Evolutionary conservation across 2,113 vertebrate genomes (phyloP).

Genomic region (Dasypus novemcinctus): DNA sequence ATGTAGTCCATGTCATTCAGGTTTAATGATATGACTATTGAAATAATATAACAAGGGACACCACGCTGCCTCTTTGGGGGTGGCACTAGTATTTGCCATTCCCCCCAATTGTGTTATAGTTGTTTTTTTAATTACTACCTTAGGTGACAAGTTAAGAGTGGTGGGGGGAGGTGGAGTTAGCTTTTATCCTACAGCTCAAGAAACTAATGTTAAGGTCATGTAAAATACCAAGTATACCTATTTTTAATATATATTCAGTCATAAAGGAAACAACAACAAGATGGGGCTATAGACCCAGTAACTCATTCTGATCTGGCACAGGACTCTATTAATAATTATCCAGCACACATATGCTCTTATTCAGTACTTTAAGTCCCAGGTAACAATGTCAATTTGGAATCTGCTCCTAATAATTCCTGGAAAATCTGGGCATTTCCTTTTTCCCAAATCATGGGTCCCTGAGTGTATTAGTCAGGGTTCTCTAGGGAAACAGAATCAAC

Average conservation of each 20-base stretch:
- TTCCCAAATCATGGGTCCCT: background rate
- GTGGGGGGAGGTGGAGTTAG: background rate
- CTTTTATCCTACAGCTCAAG: background rate
- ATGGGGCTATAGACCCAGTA: background rate
- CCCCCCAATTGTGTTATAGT: background rate
- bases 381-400: background rate
- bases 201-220: background rate
- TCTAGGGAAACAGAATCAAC: too few relatives aligned
- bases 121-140: background rate
- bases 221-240: background rate
- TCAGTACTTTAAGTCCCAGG: background rate
- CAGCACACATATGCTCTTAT: background rate
- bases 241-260: background rate
- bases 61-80: background rate
- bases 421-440: background rate
- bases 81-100: background rate
- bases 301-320: background rate
- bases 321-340: background rate
- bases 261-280: background rate
- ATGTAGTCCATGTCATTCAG: background rate
- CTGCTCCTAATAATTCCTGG: background rate
- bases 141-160: too few relatives aligned
- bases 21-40: background rate
- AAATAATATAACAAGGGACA: background rate
- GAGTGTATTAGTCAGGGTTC: too few relatives aligned